A percentile compares a stretch with the other conserved stretches of the same genome.
phyloP scores from a whole-genome alignment of 2,888 invertebrate species.

The Tuberolachnus salignus region DNA sequence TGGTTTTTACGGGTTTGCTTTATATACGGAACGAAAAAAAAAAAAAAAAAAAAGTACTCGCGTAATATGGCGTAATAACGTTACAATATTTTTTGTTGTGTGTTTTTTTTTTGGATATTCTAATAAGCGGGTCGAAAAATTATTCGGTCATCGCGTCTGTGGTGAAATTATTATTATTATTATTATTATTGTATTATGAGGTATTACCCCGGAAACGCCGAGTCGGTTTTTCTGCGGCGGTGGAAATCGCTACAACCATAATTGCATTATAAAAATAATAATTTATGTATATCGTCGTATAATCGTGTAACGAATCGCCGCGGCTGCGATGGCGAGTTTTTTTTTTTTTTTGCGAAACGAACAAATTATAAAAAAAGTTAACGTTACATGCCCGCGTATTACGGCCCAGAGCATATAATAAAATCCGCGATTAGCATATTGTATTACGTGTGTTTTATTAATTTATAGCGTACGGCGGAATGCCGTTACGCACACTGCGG shows the following conservation, averaged over 20 bases:
- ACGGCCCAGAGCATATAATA: not conserved
- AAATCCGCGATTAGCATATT: no score
- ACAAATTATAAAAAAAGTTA: not conserved
- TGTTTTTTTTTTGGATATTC: no score
- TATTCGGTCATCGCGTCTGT: not conserved
- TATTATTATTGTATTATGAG: not conserved
- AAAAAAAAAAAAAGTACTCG: no score
- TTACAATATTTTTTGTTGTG: constrained; percentile 12
- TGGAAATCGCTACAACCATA: no score
- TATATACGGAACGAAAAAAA: no score
- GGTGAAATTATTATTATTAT: not conserved
- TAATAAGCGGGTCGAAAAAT: constrained; percentile 16
- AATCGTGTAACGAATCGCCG: constrained; percentile 13
- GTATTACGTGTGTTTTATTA: no score
- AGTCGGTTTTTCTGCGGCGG: not conserved
- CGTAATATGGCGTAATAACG: no score
- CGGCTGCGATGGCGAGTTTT: not conserved
- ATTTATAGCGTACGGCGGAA: no score
- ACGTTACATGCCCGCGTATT: not conserved
- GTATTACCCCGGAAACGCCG: not conserved
- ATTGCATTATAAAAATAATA: constrained; percentile 12
- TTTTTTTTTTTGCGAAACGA: constrained; percentile 1
- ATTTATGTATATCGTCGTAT: constrained; percentile 1
- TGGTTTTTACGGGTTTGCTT: no score
- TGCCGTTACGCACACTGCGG: no score